These are phyloP conservation scores for Caenorhabditis remanei DNA, from an alignment of 1,140 invertebrate genomes.

Conservation along the genomic window DNA sequence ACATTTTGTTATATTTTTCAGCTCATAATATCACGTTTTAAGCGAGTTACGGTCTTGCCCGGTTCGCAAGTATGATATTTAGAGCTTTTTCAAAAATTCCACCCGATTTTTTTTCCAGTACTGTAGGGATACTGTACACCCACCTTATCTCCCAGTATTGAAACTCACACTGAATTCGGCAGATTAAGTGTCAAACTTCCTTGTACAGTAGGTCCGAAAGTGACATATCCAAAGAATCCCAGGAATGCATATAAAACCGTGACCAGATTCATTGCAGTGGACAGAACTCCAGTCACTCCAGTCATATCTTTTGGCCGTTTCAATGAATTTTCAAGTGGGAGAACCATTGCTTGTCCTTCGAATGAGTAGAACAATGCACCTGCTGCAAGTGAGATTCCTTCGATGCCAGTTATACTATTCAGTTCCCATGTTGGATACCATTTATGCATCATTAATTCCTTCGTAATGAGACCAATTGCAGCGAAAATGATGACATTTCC, in stretches of 20 bases:
- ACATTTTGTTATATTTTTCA: too few relatives aligned
- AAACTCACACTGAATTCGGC: conserved; percentile 67
- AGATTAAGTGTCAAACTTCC: conserved; percentile 77
- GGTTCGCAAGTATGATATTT: not conserved
- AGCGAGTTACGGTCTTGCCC: not conserved
- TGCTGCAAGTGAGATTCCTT: conserved; percentile 71
- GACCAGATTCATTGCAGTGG: conserved; percentile 73
- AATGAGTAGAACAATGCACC: conserved; percentile 76
- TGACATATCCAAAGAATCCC: conserved; percentile 78
- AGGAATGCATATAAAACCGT: conserved; percentile 69
- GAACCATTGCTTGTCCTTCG: conserved; percentile 77
- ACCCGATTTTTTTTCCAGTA: too few relatives aligned
- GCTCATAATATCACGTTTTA: too few relatives aligned
- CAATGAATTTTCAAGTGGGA: conserved; percentile 74
- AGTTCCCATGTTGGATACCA: conserved; percentile 65
- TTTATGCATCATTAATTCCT: conserved; percentile 65
- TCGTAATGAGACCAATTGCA: conserved; percentile 56
- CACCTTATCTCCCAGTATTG: not conserved
- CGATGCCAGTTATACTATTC: conserved; percentile 71
- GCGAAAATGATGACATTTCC: conserved; percentile 60
- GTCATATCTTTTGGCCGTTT: conserved; percentile 71
- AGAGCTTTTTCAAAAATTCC: too few relatives aligned
- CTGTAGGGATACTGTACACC: not conserved
- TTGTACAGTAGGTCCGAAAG: conserved; percentile 75
- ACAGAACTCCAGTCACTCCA: conserved; percentile 73